phyloP scores from a whole-genome alignment of 2,113 vertebrate species.

The Dermatemys mawii region DNA sequence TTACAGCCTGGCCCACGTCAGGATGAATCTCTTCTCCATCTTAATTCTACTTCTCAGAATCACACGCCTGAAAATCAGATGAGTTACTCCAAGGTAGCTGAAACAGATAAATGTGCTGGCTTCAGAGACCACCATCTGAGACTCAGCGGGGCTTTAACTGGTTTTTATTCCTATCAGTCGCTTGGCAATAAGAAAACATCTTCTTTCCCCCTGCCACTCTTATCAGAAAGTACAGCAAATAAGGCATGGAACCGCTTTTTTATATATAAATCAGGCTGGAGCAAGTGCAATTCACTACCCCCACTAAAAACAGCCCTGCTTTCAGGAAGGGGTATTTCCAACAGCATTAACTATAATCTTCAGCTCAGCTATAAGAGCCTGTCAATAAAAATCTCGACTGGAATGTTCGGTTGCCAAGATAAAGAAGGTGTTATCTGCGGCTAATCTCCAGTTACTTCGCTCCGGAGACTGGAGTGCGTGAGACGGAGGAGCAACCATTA shows the following conservation, averaged over 20 bases:
- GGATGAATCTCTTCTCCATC: not conserved
- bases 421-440: not conserved
- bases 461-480: not conserved
- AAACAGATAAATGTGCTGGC: not conserved
- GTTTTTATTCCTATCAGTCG: not conserved
- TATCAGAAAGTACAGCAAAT: not conserved
- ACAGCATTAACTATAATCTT: not conserved
- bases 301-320: not conserved
- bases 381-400: conserved; percentile 17
- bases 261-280: not conserved
- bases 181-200: not conserved
- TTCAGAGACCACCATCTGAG: not conserved
- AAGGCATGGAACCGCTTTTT: not conserved
- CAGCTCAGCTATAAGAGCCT: not conserved
- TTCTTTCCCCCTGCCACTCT: not conserved
- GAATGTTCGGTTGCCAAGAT: not conserved
- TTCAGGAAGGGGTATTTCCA: not conserved
- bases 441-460: not conserved
- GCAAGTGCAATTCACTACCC: not conserved
- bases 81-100: not conserved
- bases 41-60: not conserved
- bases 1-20: not conserved
- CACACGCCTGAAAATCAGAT: not conserved
- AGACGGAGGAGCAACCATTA: not conserved
- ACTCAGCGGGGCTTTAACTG: not conserved